Base-by-base conservation (phyloP, 2,113 vertebrate genomes). In the Neogale vison region DNA sequence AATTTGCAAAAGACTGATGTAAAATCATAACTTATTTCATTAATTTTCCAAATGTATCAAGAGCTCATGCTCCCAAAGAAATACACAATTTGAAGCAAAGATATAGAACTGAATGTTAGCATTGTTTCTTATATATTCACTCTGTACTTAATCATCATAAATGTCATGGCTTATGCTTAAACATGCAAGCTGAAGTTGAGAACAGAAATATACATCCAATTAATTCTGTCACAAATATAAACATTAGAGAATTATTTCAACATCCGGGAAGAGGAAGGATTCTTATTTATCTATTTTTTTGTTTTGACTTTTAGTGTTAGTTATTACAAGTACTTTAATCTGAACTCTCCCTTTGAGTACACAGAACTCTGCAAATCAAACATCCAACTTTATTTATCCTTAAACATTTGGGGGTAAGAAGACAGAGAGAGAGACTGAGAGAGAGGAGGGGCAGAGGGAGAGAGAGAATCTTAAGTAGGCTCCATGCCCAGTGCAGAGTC, bases 41-140 rank as follows among this genome's bases (percentile, higher is more conserved):
- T 93, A 91, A 79, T 83, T 86, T 45, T 90, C 45, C 45, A 77
- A 95, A 83, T 90, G 52, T 61, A 84, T 90, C 29, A 90, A 85
- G 50, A 92, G 23, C 10, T 61, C 18, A 52, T 31, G 4, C 26
- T 79, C n/a, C n/a, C 63, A 88, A 63, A 69, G 23, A 76, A 94
- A 92, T 74, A 86, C 2, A 95, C 6, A 88, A n/a, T 61, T 84
- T 72, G 67, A 14, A 57, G 20, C 15, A 67, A 79, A 47, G 20
- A 65, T 42, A 0, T 17, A 74, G 12, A 83, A 6, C 1, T 79
- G 18, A 92, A 79, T 71, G 59, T 59, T 61, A 93, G 52, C 39
- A 59, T 24, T 36, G 13, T 77, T 88, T 88, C 47, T 82, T 72
- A 82, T 3, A 59, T 79, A 96, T 21, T 69, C 7, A 74, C 4